Evolutionary conservation across 2,113 vertebrate species (phyloP).

Genomic region (Eudyptes chrysolophus): DNA sequence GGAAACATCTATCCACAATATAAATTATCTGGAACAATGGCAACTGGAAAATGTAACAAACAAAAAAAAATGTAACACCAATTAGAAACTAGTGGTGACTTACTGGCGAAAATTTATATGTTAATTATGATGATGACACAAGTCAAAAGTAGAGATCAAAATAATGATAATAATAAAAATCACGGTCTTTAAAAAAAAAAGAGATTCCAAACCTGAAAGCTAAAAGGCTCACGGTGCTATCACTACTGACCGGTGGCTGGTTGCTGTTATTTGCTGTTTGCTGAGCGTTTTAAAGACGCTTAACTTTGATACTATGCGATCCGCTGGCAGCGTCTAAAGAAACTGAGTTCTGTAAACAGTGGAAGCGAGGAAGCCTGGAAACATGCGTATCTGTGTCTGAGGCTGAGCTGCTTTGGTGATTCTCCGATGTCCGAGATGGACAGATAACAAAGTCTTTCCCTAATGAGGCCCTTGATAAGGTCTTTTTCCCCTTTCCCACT

Average conservation of each 20-base stretch:
- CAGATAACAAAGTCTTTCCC: not conserved
- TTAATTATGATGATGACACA: not conserved
- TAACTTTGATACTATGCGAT: not conserved
- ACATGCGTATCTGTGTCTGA: not conserved
- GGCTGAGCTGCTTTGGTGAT: not conserved
- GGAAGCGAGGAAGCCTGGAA: not conserved
- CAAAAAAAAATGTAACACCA: not conserved
- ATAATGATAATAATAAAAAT: not conserved
- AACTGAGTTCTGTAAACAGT: not conserved
- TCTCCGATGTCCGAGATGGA: not conserved
- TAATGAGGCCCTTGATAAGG: not conserved
- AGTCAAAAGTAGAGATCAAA: not conserved
- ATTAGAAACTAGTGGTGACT: not conserved
- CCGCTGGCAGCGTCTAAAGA: not conserved
- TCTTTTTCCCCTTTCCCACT: not conserved
- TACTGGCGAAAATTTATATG: not conserved
- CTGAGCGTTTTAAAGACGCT: not conserved
- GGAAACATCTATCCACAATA: not conserved
- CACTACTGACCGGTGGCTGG: not conserved
- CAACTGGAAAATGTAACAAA: not conserved
- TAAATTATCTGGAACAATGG: not conserved
- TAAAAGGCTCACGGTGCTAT: not conserved
- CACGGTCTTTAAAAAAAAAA: not conserved
- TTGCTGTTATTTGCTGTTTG: not conserved
- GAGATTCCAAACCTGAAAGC: not conserved